These are phyloP conservation scores for Pandion haliaetus DNA, from an alignment of 2,113 vertebrate genomes.

Conservation along the genomic window DNA sequence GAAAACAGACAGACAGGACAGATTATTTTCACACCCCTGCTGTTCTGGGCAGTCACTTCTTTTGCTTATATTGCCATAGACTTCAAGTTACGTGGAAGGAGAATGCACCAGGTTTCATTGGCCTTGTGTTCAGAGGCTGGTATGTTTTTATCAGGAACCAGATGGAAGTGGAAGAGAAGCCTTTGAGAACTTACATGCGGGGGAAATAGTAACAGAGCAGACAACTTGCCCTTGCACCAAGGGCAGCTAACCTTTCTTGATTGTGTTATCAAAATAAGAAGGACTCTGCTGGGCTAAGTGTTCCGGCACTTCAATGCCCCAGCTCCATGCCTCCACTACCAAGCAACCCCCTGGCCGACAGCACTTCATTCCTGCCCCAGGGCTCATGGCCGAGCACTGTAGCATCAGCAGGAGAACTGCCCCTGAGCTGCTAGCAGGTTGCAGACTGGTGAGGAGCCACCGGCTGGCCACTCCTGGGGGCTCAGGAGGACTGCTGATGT, in stretches of 20 bases:
- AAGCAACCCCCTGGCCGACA: accelerated
- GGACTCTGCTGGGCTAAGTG: background rate
- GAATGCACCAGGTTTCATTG: background rate
- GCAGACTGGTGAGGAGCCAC: background rate
- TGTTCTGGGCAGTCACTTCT: background rate
- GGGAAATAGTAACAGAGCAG: background rate
- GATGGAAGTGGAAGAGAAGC: background rate
- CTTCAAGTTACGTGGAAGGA: background rate
- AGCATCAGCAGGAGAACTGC: background rate
- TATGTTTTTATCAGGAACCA: background rate
- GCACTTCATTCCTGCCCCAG: background rate
- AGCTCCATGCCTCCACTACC: background rate
- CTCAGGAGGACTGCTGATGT: background rate
- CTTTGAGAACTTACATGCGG: background rate
- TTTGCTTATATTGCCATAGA: background rate
- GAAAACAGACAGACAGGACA: background rate
- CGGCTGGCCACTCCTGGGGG: background rate
- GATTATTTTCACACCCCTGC: background rate
- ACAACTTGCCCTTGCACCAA: background rate
- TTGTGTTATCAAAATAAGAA: background rate
- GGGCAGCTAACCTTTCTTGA: background rate
- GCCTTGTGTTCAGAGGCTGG: background rate
- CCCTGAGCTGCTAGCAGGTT: background rate
- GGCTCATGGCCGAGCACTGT: accelerated
- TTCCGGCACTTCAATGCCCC: accelerated